Base-by-base conservation (phyloP, 30 jellyfish, hydroid and myxozoan species). In the Chrysaora quinquecirrha region DNA sequence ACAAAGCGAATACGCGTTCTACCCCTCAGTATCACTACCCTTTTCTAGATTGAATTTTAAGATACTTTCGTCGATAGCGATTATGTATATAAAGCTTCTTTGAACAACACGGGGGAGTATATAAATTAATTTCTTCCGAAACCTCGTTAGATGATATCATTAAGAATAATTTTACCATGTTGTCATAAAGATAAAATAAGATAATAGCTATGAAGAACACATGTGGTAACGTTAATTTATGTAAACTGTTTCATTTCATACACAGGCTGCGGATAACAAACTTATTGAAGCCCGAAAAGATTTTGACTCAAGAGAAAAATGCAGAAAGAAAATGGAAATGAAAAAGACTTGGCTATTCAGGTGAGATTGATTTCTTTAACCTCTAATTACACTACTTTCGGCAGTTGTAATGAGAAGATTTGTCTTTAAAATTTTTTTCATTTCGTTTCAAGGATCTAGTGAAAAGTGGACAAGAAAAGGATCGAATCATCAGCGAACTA, bases 391-490 rank as follows among this genome's bases (percentile, higher is more conserved):
- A 38, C 14, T 52, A 3, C 12, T 10, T 52, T 52, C n/a, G n/a
- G n/a, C n/a, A n/a, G n/a, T n/a, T n/a, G n/a, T n/a, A n/a, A n/a
- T n/a, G n/a, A n/a, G n/a, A n/a, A n/a, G n/a, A n/a, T n/a, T n/a
- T n/a, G n/a, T n/a, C n/a, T n/a, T n/a, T n/a, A n/a, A n/a, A n/a
- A 16, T 52, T 10, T 20, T 38, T 27, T 20, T 69, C 35, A 2
- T 11, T 16, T 30, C 21, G 6, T 38, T 22, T 73, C 31, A 31
- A 87, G 96, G 65, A 77, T 29, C 87, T 87, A 18, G 82, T 85
- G 20, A 76, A 76, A 61, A 62, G 80, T 34, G 96, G 96, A 18
- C 79, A 33, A 43, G 96, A 87, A 34, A 87, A 87, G 54, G 96
- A 87, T 50, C 64, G 85, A 11, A 34, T 87, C 9, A 76, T 87